phyloP scores from a whole-genome alignment of 2,113 vertebrate species.

The Diglossa brunneiventris region DNA sequence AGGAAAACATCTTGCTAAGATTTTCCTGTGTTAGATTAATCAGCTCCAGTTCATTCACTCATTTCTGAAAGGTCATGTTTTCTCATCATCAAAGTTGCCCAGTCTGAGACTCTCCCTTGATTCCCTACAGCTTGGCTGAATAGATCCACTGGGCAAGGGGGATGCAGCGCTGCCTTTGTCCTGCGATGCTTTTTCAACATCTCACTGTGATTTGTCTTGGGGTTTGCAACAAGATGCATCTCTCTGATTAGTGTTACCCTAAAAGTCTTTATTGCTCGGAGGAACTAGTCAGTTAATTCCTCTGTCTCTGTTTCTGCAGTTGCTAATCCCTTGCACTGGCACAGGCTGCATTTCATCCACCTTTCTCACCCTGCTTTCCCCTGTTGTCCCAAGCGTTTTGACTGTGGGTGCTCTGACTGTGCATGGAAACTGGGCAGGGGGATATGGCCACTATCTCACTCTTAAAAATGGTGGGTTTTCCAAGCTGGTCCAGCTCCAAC shows the following conservation, averaged over 20 bases:
- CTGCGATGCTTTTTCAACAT: neutral
- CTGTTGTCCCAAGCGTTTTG: neutral
- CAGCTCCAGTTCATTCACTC: neutral
- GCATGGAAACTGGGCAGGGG: neutral
- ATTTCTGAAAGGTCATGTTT: conserved; percentile 24
- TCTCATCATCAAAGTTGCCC: fast-evolving
- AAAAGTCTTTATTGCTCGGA: neutral
- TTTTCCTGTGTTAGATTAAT: conserved; percentile 48
- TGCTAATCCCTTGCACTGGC: neutral
- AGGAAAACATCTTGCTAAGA: conserved; percentile 43
- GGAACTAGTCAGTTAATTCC: neutral
- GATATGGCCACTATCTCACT: neutral
- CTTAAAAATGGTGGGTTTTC: neutral
- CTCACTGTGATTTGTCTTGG: neutral
- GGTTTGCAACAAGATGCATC: neutral
- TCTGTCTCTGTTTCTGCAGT: neutral
- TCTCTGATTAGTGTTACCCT: neutral
- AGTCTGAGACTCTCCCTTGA: neutral
- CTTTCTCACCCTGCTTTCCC: neutral
- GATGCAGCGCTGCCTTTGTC: neutral
- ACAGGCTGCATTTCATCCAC: neutral
- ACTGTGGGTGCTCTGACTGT: neutral
- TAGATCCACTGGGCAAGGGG: fast-evolving
- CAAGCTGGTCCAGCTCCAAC: conserved; percentile 16
- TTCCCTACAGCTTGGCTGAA: neutral